Base-by-base conservation (phyloP, 1,140 invertebrate genomes). In the Sarcophaga bullata region DNA sequence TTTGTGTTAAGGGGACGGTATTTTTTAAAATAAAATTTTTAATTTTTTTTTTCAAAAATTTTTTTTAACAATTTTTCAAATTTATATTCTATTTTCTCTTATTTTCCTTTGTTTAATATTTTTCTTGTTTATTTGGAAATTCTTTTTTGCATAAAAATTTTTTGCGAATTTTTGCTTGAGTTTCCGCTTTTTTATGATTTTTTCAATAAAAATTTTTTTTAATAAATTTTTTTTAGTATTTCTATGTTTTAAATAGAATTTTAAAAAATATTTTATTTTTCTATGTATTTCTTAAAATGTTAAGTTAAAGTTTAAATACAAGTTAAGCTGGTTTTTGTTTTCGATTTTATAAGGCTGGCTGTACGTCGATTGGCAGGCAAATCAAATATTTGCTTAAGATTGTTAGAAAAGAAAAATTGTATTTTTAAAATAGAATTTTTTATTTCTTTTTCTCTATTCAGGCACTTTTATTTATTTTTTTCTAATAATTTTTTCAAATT, bases 401-500 rank as follows among this genome's bases (percentile, higher is more conserved):
- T 73, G 19, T 5, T 73, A 25, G 7, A 46, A 73, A 73, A 73
- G n/a, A 62, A 13, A n/a, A 62, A n/a, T 62, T 54, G 2, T 8
- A 37, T 15, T 76, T 78, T 78, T 48, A 37, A 46, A 10, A 76
- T 80, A 80, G 25, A 37, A 37, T 37, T 37, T n/a, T 37, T 37
- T 37, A 37, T 37, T 37, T 37, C 25, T 37, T 37, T 37, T 37
- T 37, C 25, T 49, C 48, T 49, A 76, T 8, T 48, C 48, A 78
- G 75, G 75, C 75, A 78, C 80, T 81, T 68, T 81, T 47, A 17
- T 81, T 80, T 37, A 25, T 46, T 49, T 80, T 54, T 47, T 76
- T n/a, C n/a, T 76, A 11, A 8, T 76, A 4, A 6, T 80, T 80
- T 58, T 37, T 58, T 50, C 49, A 50, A 9, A 49, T 3, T 80